These are phyloP conservation scores for Drosophila nigrodunni DNA, from an alignment of 1,140 invertebrate genomes.

Conservation along the genomic window DNA sequence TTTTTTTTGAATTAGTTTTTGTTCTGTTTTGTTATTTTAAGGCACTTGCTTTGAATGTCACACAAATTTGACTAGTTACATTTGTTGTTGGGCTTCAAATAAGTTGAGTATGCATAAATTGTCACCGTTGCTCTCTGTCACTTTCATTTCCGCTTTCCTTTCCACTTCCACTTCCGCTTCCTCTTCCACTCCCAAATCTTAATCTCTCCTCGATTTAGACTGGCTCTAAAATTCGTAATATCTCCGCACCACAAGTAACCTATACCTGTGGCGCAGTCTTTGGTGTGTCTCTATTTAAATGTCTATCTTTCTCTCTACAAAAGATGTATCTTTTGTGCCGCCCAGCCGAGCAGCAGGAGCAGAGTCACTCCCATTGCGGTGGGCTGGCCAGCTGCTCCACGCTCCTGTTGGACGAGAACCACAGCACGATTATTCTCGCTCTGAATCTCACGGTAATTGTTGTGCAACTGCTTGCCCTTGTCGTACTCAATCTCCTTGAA, in stretches of 20 bases:
- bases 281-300: slow-evolving; percentile 56
- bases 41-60: slow-evolving; percentile 45
- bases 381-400: slow-evolving; percentile 16
- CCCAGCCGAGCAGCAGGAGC: slow-evolving; percentile 26
- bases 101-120: slow-evolving; percentile 72
- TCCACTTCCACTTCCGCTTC: neutral
- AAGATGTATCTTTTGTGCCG: slow-evolving; percentile 45
- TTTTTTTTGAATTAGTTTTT: neutral
- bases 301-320: slow-evolving; percentile 22
- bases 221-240: slow-evolving; percentile 53
- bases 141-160: no score
- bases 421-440: slow-evolving; percentile 78
- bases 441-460: slow-evolving; percentile 85
- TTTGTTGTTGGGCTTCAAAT: slow-evolving; percentile 38
- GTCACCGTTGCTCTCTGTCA: slow-evolving; percentile 38
- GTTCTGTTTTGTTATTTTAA: slow-evolving; percentile 44
- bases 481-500: slow-evolving; percentile 84
- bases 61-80: slow-evolving; percentile 24
- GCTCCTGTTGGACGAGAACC: slow-evolving; percentile 56
- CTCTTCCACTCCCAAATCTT: slow-evolving; percentile 12
- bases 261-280: slow-evolving; percentile 46
- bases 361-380: slow-evolving; percentile 21
- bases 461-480: slow-evolving; percentile 74
- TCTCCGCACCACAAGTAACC: slow-evolving; percentile 17
- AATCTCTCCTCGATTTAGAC: slow-evolving; percentile 3